These are phyloP conservation scores for Callionymus lyra DNA, from an alignment of 2,113 vertebrate genomes.

Conservation along the genomic window DNA sequence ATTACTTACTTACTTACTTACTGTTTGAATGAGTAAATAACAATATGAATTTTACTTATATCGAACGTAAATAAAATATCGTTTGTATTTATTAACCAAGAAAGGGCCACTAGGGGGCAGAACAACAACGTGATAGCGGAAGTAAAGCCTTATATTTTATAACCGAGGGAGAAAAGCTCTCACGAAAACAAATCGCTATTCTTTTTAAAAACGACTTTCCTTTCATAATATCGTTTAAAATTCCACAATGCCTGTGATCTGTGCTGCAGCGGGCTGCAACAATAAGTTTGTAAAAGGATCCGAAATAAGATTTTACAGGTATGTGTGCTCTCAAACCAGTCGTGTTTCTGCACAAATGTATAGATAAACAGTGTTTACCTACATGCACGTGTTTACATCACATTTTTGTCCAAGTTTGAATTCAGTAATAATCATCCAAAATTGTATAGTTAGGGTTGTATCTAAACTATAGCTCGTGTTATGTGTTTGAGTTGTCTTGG, in stretches of 20 bases:
- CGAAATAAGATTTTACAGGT: conserved; percentile 72
- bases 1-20: too few species aligned
- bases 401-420: too few species aligned
- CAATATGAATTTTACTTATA: too few species aligned
- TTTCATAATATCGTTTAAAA: rapidly evolving
- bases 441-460: too few species aligned
- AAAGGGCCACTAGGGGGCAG: too few species aligned
- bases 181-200: background rate
- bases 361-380: background rate
- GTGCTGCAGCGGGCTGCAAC: conserved; percentile 63
- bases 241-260: conserved; percentile 63
- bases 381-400: too few species aligned
- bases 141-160: background rate
- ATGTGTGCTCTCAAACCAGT: conserved; percentile 4
- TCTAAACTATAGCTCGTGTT: too few species aligned
- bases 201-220: background rate
- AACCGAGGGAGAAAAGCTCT: conserved; percentile 2
- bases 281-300: conserved; percentile 72
- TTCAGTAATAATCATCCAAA: too few species aligned
- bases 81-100: too few species aligned
- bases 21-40: too few species aligned
- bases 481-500: too few species aligned
- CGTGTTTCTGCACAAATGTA: background rate
- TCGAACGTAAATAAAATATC: background rate
- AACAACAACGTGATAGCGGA: conserved; percentile 6